These are phyloP conservation scores for Polyommatus iphigenia DNA, from an alignment of 2,888 invertebrate genomes.

Conservation along the genomic window DNA sequence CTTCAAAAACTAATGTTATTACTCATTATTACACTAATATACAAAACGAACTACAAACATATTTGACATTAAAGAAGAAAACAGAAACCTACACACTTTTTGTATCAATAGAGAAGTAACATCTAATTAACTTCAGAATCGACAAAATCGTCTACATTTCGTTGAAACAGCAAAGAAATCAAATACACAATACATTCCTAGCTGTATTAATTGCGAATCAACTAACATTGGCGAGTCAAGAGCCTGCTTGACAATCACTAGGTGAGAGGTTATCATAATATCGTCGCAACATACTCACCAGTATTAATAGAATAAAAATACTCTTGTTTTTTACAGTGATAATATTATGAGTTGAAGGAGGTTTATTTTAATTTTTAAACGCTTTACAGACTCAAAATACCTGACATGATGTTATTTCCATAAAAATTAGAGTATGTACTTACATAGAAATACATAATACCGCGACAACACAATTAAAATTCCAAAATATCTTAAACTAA, in stretches of 20 bases:
- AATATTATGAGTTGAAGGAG: neutral
- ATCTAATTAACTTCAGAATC: too few relatives aligned
- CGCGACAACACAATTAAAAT: neutral
- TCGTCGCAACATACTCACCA: neutral
- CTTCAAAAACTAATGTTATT: too few relatives aligned
- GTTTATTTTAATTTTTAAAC: neutral
- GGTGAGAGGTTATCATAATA: conserved; percentile 10
- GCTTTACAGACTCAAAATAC: neutral
- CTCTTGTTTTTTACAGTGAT: neutral
- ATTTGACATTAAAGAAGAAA: too few relatives aligned
- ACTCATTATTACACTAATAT: too few relatives aligned
- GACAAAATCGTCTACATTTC: too few relatives aligned
- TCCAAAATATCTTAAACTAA: neutral
- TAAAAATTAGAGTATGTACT: neutral
- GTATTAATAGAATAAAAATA: conserved; percentile 1
- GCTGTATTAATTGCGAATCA: neutral
- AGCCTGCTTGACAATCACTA: neutral
- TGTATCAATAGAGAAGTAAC: too few relatives aligned
- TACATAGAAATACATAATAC: conserved; percentile 6
- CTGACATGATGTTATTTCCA: neutral
- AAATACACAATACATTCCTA: neutral
- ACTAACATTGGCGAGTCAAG: neutral
- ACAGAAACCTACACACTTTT: too few relatives aligned
- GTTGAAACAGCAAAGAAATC: neutral
- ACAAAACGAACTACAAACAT: too few relatives aligned